Conservation (phyloP, 2,113 vertebrate species). For the Myiozetetes cayanensis region DNA sequence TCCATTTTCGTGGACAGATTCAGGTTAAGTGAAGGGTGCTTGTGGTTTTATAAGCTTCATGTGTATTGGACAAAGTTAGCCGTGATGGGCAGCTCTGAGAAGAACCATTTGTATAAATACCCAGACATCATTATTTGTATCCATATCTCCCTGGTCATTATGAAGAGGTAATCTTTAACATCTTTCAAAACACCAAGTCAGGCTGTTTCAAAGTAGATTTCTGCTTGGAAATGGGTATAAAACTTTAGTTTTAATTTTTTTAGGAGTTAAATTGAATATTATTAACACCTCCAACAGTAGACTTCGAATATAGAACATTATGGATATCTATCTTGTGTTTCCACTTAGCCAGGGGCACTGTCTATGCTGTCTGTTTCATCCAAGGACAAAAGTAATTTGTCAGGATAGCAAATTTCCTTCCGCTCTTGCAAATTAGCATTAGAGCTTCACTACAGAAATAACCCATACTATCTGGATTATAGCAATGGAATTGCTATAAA, state of each 20-base stretch:
- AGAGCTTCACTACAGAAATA: slow-evolving; percentile 57
- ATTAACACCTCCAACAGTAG: slow-evolving; percentile 44
- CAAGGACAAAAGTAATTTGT: slow-evolving; percentile 69
- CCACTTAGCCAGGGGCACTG: slow-evolving; percentile 47
- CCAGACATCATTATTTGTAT: not conserved
- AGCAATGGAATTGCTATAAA: slow-evolving; percentile 33
- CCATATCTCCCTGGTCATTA: not conserved
- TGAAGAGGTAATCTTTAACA: not conserved
- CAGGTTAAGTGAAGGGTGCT: not conserved
- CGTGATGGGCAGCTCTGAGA: not conserved
- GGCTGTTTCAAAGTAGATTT: not conserved
- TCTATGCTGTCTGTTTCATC: slow-evolving; percentile 49
- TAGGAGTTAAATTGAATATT: slow-evolving; percentile 58
- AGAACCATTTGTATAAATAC: fast-evolving
- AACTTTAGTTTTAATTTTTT: slow-evolving; percentile 42
- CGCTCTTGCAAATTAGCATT: slow-evolving; percentile 58
- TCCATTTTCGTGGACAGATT: not conserved
- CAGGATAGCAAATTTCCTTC: slow-evolving; percentile 59
- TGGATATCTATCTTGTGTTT: slow-evolving; percentile 40
- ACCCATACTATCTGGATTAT: slow-evolving; percentile 42
- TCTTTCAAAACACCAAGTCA: not conserved
- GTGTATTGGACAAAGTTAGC: not conserved
- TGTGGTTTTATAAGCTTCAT: not conserved
- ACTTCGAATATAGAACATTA: slow-evolving; percentile 14
- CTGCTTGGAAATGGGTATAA: not conserved